These are phyloP conservation scores for Rhincodon typus DNA, from an alignment of 2,797 vertebrate species.

Conservation along the genomic window DNA sequence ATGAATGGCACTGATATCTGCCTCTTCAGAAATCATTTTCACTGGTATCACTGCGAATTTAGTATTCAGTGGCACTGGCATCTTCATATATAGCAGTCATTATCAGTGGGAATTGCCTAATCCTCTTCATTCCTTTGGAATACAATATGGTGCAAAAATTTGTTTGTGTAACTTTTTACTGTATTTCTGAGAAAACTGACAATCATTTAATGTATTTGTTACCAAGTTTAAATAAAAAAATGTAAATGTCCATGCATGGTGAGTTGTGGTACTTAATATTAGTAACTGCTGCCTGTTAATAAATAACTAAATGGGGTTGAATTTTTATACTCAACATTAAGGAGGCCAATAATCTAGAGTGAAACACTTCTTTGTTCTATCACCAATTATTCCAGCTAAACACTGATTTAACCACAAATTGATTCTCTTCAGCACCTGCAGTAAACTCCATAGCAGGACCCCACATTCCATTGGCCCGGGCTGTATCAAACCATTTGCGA, in stretches of 20 bases:
- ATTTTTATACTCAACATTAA: neutral
- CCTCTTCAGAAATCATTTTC: neutral
- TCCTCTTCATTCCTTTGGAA: conserved; percentile 17
- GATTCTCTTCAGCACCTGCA: neutral
- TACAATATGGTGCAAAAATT: conserved; percentile 27
- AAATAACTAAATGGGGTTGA: neutral
- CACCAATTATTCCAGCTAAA: neutral
- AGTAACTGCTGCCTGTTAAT: neutral
- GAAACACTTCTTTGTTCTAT: neutral
- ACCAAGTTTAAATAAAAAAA: conserved; percentile 35
- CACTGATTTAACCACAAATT: neutral
- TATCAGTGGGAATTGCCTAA: neutral
- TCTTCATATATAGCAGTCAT: neutral
- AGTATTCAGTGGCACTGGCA: neutral
- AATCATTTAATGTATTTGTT: conserved; percentile 36
- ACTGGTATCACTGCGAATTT: neutral
- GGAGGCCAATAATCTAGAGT: neutral
- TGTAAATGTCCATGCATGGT: neutral
- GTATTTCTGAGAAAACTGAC: conserved; percentile 28
- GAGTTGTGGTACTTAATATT: neutral
- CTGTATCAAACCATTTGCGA: neutral
- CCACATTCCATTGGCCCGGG: neutral
- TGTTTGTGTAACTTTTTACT: conserved; percentile 25
- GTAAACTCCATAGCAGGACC: neutral
- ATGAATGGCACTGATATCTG: neutral